Conservation (phyloP, 2,888 invertebrate genomes). For the Drosophila helvetica region DNA sequence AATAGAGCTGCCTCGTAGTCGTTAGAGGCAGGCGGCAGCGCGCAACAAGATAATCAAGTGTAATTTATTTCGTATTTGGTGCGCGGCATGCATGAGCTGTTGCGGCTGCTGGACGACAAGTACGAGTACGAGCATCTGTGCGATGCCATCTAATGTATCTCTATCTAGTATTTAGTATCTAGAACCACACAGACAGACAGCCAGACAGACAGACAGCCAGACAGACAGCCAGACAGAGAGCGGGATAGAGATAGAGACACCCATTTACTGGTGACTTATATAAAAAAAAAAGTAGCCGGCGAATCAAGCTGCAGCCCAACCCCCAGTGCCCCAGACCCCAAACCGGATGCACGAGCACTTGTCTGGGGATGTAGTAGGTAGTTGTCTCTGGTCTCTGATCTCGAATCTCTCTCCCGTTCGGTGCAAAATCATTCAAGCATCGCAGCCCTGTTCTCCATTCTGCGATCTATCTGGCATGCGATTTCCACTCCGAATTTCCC, state of each 20-base stretch:
- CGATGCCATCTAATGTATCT: constrained; percentile 38
- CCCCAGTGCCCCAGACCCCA: constrained; percentile 18
- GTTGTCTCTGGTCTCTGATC: constrained; percentile 42
- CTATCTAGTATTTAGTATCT: constrained; percentile 44
- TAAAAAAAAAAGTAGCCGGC: constrained; percentile 25
- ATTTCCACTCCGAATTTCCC: constrained; percentile 15
- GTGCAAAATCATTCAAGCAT: constrained; percentile 67
- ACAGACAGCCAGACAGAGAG: not conserved
- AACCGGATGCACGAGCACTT: constrained; percentile 60
- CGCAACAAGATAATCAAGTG: constrained; percentile 81
- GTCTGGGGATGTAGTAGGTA: constrained; percentile 44
- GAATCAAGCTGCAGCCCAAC: constrained; percentile 40
- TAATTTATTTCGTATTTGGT: constrained; percentile 82
- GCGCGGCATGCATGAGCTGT: constrained; percentile 70
- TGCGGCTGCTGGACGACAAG: constrained; percentile 18
- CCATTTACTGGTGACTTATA: constrained; percentile 29
- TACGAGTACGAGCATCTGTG: constrained; percentile 43
- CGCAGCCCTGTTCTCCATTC: constrained; percentile 52
- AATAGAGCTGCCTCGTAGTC: not conserved
- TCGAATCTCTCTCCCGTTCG: constrained; percentile 52
- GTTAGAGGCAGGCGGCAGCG: constrained; percentile 16
- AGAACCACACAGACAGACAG: constrained; percentile 7
- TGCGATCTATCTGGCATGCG: constrained; percentile 49
- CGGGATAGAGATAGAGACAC: constrained; percentile 4
- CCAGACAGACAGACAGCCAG: not conserved